These are phyloP conservation scores for Polyodon spathula DNA, from an alignment of 2,113 vertebrate genomes.

Conservation along the genomic window DNA sequence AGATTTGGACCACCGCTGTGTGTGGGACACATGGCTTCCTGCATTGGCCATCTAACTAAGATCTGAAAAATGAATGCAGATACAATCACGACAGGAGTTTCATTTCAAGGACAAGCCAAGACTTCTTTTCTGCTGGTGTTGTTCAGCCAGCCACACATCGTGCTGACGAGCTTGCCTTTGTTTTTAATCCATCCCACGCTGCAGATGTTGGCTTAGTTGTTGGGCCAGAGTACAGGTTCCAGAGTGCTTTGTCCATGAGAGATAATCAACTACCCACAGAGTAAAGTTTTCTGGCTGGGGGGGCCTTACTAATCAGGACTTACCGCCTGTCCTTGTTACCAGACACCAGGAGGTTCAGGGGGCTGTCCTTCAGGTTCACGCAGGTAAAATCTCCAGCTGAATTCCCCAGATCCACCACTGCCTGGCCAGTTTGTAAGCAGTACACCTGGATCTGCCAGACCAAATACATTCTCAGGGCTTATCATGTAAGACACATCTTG, in stretches of 20 bases:
- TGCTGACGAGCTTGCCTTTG: constrained; percentile 32
- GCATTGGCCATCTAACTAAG: constrained; percentile 41
- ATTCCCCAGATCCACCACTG: constrained; percentile 62
- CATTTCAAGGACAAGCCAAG: constrained; percentile 38
- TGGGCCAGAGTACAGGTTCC: constrained; percentile 12
- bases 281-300: background rate
- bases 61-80: constrained; percentile 44
- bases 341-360: constrained; percentile 73
- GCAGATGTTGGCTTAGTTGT: constrained; percentile 29
- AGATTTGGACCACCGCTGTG: constrained; percentile 30
- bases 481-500: no score
- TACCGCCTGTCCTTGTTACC: constrained; percentile 93
- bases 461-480: no score
- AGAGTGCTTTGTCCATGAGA: constrained; percentile 20
- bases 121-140: constrained; percentile 45
- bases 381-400: constrained; percentile 81
- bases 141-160: constrained; percentile 36
- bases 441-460: constrained; percentile 74
- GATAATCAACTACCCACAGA: constrained; percentile 13
- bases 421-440: constrained; percentile 72
- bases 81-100: constrained; percentile 47
- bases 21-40: constrained; percentile 29
- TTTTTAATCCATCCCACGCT: constrained; percentile 37
- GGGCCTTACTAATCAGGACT: constrained; percentile 11
- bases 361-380: constrained; percentile 69